Percentiles rank a stretch among this genome's conserved stretches.
phyloP scores from a whole-genome alignment of 2,113 vertebrate species.

The Labeo rohita region DNA sequence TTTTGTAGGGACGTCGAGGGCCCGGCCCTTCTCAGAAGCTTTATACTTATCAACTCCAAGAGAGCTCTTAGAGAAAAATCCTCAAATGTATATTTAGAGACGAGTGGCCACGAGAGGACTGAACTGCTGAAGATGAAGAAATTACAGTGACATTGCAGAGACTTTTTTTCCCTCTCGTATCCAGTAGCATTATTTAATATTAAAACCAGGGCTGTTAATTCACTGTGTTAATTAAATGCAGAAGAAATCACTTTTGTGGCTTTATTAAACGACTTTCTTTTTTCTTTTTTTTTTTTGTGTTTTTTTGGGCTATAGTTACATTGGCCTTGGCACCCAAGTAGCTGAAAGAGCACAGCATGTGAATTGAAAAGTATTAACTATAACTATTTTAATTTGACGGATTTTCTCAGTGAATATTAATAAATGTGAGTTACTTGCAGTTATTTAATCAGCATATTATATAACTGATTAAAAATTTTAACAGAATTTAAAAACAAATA shows the following conservation, averaged over 20 bases:
- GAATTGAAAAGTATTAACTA: too few species aligned
- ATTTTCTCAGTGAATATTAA: too few species aligned
- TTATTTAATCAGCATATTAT: too few species aligned
- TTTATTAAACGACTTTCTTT: too few species aligned
- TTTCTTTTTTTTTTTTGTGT: too few species aligned
- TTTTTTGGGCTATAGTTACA: too few species aligned
- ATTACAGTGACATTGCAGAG: not conserved
- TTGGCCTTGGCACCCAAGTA: too few species aligned
- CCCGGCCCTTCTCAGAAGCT: constrained; percentile 21
- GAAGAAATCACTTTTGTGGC: not conserved
- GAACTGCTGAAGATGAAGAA: constrained; percentile 13
- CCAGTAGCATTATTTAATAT: not conserved
- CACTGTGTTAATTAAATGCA: not conserved
- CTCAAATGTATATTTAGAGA: constrained; percentile 43
- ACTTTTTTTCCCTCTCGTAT: not conserved
- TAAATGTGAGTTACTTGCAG: too few species aligned
- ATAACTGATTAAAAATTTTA: too few species aligned
- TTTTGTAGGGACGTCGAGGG: constrained; percentile 51
- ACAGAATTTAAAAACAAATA: too few species aligned
- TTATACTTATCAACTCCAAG: constrained; percentile 50
- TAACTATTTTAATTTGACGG: too few species aligned
- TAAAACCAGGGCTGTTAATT: not conserved
- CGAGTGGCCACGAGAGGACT: constrained; percentile 48
- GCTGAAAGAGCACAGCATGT: too few species aligned
- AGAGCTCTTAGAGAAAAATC: constrained; percentile 51